Base-by-base conservation (phyloP, 1,140 invertebrate genomes). In the Chrysomallon squamiferum region DNA sequence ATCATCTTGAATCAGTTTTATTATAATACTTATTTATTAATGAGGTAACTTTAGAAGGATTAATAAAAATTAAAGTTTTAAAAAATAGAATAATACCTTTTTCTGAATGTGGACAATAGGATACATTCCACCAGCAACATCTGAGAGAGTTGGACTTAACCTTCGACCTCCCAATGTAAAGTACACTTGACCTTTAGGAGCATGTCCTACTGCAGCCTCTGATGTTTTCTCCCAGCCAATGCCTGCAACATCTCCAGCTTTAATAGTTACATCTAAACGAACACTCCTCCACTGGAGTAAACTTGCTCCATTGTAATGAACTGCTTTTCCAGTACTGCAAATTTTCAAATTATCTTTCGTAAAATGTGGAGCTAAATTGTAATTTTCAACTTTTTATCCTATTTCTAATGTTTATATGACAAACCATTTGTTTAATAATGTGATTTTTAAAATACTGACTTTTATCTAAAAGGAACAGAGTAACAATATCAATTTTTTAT, bases 21-120 rank as follows among this genome's bases (percentile, higher is more conserved):
- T n/a, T n/a, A n/a, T n/a, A n/a, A n/a, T n/a, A n/a, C n/a, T n/a
- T n/a, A n/a, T n/a, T n/a, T n/a, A n/a, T n/a, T n/a, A n/a, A n/a
- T n/a, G n/a, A n/a, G n/a, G n/a, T n/a, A n/a, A n/a, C n/a, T n/a
- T n/a, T n/a, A n/a, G n/a, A n/a, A n/a, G n/a, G n/a, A n/a, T n/a
- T n/a, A 38, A 7, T 38, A 38, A 38, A 38, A 38, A 38, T 15
- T 38, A 38, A 38, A 38, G 6, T 38, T 38, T 38, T 38, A 38
- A 38, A 5, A 38, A 38, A 38, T 7, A 29, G 35, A 38, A 38
- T 38, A 15, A 50, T 50, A 85, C 84, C 77, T 85, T 85, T 70
- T 86, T 86, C 73, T 86, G 84, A 47, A 86, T 80, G 64, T 86
- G 85, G 13, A 86, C 78, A 18, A 85, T 80, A 57, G 85, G 85